These are phyloP conservation scores for Semibalanus balanoides DNA, from an alignment of 1,140 invertebrate species.

Conservation along the genomic window DNA sequence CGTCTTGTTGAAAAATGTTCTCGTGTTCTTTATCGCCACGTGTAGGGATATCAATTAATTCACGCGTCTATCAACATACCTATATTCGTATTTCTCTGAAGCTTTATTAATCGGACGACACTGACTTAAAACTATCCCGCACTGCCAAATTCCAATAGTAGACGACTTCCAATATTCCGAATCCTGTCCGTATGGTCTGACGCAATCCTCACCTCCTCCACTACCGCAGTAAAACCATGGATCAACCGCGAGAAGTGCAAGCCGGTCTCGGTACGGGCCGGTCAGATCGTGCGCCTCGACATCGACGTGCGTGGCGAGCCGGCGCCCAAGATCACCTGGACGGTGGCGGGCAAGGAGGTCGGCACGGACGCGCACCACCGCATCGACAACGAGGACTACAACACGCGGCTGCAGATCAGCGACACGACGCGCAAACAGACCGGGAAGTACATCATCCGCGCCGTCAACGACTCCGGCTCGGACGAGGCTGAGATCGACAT, in stretches of 20 bases:
- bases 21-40: too few relatives aligned
- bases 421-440: conserved; percentile 66
- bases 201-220: too few relatives aligned
- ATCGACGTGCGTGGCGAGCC: conserved; percentile 90
- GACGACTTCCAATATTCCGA: too few relatives aligned
- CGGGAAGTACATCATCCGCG: conserved; percentile 79
- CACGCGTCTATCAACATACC: too few relatives aligned
- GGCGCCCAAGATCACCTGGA: conserved; percentile 82
- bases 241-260: conserved; percentile 86
- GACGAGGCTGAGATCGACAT: conserved; percentile 92
- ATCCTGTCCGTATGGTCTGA: too few relatives aligned
- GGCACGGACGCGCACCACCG: conserved; percentile 39
- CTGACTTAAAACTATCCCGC: too few relatives aligned
- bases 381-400: conserved; percentile 77
- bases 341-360: conserved; percentile 50
- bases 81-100: too few relatives aligned
- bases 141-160: too few relatives aligned
- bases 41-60: too few relatives aligned
- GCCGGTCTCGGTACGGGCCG: conserved; percentile 73
- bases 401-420: conserved; percentile 67
- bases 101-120: too few relatives aligned
- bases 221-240: conserved; percentile 57
- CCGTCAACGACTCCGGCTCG: conserved; percentile 79
- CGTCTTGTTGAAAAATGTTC: too few relatives aligned
- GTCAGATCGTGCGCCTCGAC: conserved; percentile 78